Base-by-base conservation (phyloP, 1,140 invertebrate species). In the Panonychus citri region DNA sequence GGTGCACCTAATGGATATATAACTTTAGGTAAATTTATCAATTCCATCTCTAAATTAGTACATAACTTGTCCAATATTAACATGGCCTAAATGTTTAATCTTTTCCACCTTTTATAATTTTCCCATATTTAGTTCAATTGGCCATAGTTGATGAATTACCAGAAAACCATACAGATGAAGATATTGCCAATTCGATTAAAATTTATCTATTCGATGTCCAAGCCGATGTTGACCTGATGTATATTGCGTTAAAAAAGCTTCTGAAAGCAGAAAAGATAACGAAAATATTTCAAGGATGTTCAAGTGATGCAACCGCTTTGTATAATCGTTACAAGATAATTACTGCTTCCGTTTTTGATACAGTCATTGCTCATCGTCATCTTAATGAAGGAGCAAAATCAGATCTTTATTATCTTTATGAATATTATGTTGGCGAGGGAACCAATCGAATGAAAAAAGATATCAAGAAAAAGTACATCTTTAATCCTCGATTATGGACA, bases 221-320 rank as follows among this genome's bases (percentile, higher is more conserved):
- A 34, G 8, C 17, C 19, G 24, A 50, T 49, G 40, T 17, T n/a
- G 15, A 25, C 8, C 30, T 56, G 25, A 15, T 49, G 21, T 17
- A 10, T 10, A 12, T 28, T n/a, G 43, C n/a, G 30, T 24, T 56
- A 21, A 49, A 49, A 49, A 25, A n/a, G n/a, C 19, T 56, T 15
- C 24, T 56, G 19, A n/a, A 49, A n/a, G 24, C 55, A 15, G 8
- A 19, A 5, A 12, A 28, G 5, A 26, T 43, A 40, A 55, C 24
- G n/a, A 55, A 55, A 43, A 34, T 55, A 10, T 55, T 55, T 28
- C 54, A 55, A 15, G 54, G 54, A 26, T 55, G 54, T 30, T 19
- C 37, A 8, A 34, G 25, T 12, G 54, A 55, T 46, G 30, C 25
- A 17, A 24, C 13, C 15, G 39, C 54, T 7, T 26, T 55, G 2